phyloP scores from a whole-genome alignment of 1,140 invertebrate species.

The Copidosoma floridanum region DNA sequence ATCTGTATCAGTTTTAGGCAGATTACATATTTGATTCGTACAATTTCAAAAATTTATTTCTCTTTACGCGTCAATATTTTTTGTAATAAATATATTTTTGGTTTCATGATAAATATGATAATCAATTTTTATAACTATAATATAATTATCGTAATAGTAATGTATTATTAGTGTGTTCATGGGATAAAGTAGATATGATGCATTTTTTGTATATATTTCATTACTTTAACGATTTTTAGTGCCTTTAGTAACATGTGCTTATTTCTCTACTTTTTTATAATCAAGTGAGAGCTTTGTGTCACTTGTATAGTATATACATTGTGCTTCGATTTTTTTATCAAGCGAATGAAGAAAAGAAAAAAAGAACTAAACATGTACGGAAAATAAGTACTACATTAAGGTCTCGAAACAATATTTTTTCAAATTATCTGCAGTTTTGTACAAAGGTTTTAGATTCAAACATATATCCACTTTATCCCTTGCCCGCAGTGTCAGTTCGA shows the following conservation, averaged over 20 bases:
- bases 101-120: slow-evolving; percentile 26
- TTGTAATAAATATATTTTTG: slow-evolving; percentile 26
- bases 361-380: slow-evolving; percentile 2
- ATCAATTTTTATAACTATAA: slow-evolving; percentile 19
- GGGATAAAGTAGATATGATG: slow-evolving; percentile 23
- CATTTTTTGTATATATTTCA: background rate
- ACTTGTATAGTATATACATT: slow-evolving; percentile 17
- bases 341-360: background rate
- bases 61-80: slow-evolving; percentile 9
- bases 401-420: background rate
- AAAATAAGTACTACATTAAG: slow-evolving; percentile 1
- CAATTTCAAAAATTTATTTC: slow-evolving; percentile 18
- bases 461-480: slow-evolving; percentile 22
- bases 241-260: slow-evolving; percentile 20
- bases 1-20: slow-evolving; percentile 12
- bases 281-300: slow-evolving; percentile 13
- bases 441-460: background rate
- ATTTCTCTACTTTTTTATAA: background rate
- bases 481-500: slow-evolving; percentile 7
- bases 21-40: slow-evolving; percentile 27
- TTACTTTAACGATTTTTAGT: slow-evolving; percentile 14
- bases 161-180: slow-evolving; percentile 7
- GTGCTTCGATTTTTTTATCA: slow-evolving; percentile 5
- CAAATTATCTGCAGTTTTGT: background rate
- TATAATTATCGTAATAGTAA: slow-evolving; percentile 20